Evolutionary conservation across 2,113 vertebrate genomes (phyloP).

Genomic region (Neodon shergylaensis): DNA sequence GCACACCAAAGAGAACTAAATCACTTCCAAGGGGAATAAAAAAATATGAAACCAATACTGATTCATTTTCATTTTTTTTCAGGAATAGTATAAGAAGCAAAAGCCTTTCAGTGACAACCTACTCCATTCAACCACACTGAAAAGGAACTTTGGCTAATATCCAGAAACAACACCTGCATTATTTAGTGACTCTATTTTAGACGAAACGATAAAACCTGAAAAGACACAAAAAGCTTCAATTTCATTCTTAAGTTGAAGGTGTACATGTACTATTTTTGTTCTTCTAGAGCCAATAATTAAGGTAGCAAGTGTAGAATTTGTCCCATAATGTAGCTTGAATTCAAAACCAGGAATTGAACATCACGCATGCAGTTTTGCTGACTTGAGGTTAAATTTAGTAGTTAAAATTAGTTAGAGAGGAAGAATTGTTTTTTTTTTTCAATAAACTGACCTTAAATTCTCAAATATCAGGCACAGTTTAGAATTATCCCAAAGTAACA

Average conservation of each 20-base stretch:
- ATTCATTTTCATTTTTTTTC: neutral
- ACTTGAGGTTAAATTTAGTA: constrained; percentile 67
- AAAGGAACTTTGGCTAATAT: neutral
- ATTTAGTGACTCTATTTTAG: constrained; percentile 1
- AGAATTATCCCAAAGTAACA: constrained; percentile 36
- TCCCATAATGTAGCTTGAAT: constrained; percentile 10
- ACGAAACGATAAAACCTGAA: neutral
- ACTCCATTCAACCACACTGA: neutral
- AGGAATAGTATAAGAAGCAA: neutral
- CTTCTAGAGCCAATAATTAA: constrained; percentile 64
- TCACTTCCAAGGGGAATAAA: neutral
- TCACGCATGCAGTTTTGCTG: constrained; percentile 19
- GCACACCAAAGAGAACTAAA: constrained; percentile 8
- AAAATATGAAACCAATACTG: neutral
- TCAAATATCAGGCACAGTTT: constrained; percentile 36
- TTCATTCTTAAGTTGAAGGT: constrained; percentile 12
- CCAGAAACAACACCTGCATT: constrained; percentile 51
- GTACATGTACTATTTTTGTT: constrained; percentile 55
- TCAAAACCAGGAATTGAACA: constrained; percentile 3
- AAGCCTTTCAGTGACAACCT: neutral
- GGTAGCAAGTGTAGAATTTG: constrained; percentile 38
- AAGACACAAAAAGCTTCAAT: neutral
- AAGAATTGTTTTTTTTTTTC: constrained; percentile 44
- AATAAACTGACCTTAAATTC: constrained; percentile 37
- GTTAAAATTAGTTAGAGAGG: constrained; percentile 61